Evolutionary conservation across 2,113 vertebrate species (phyloP).

Genomic region (Ceyx margarethae): DNA sequence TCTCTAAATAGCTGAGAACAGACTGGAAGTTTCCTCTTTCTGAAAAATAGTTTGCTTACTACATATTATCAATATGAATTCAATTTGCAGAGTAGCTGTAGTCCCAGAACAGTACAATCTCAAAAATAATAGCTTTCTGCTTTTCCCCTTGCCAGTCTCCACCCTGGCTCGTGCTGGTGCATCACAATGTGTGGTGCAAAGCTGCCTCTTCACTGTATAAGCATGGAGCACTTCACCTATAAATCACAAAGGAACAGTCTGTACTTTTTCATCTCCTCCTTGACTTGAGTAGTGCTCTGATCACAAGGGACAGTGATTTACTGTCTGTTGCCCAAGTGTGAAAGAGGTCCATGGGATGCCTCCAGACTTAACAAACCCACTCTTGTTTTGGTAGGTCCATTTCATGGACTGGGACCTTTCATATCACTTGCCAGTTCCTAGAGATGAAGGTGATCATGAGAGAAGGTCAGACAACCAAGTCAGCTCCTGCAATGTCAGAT

Average conservation of each 20-base stretch:
- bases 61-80: slow-evolving; percentile 39
- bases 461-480: neutral
- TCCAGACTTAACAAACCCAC: neutral
- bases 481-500: neutral
- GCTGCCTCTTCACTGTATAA: neutral
- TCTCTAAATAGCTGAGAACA: neutral
- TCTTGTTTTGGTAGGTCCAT: accelerated
- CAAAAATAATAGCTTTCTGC: slow-evolving; percentile 39
- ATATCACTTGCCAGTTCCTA: accelerated
- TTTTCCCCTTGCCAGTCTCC: slow-evolving; percentile 25
- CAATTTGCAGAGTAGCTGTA: slow-evolving; percentile 35
- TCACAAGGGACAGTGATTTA: neutral
- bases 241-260: neutral
- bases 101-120: slow-evolving; percentile 14
- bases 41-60: slow-evolving; percentile 40
- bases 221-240: neutral
- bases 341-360: neutral
- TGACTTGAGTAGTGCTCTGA: neutral
- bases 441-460: neutral
- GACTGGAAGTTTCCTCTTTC: slow-evolving; percentile 19
- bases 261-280: slow-evolving; percentile 1
- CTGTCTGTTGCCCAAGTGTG: neutral
- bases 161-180: neutral
- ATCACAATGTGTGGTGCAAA: neutral
- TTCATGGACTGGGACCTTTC: accelerated